Evolutionary conservation across 2,113 vertebrate genomes (phyloP).

Genomic region (Synodontis membranacea): DNA sequence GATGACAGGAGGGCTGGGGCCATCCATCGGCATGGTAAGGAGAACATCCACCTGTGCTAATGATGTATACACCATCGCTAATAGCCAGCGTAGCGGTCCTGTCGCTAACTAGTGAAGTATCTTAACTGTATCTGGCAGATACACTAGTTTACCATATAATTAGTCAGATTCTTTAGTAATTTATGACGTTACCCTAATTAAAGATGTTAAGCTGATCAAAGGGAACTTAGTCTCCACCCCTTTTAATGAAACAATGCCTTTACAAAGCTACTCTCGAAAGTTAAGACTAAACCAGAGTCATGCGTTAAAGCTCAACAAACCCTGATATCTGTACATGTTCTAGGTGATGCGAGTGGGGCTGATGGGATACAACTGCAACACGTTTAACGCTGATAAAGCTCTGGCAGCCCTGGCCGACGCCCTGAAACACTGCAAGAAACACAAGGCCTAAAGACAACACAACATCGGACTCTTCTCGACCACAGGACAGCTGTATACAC

Average conservation of each 20-base stretch:
- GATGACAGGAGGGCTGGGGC: constrained; percentile 87
- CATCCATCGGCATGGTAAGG: constrained; percentile 84
- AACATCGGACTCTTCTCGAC: not conserved
- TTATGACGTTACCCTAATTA: not conserved
- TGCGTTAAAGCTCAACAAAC: not conserved
- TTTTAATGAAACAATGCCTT: not conserved
- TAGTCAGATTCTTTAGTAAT: not conserved
- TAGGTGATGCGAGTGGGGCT: constrained; percentile 94
- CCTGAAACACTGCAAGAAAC: constrained; percentile 77
- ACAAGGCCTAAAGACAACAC: constrained; percentile 70
- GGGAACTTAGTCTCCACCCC: not conserved
- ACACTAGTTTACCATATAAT: not conserved
- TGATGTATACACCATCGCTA: not conserved
- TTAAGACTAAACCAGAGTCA: not conserved
- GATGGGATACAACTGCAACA: constrained; percentile 90
- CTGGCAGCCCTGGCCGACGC: constrained; percentile 79
- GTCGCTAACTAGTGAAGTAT: not conserved
- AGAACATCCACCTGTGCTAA: not conserved
- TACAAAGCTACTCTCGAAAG: not conserved
- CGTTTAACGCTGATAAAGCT: constrained; percentile 78
- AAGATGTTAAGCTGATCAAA: not conserved
- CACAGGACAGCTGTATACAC: not conserved
- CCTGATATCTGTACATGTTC: constrained; percentile 42
- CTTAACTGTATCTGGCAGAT: not conserved
- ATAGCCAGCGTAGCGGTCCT: not conserved